Conservation (phyloP, 2,113 vertebrate species). For the Platanista minor region DNA sequence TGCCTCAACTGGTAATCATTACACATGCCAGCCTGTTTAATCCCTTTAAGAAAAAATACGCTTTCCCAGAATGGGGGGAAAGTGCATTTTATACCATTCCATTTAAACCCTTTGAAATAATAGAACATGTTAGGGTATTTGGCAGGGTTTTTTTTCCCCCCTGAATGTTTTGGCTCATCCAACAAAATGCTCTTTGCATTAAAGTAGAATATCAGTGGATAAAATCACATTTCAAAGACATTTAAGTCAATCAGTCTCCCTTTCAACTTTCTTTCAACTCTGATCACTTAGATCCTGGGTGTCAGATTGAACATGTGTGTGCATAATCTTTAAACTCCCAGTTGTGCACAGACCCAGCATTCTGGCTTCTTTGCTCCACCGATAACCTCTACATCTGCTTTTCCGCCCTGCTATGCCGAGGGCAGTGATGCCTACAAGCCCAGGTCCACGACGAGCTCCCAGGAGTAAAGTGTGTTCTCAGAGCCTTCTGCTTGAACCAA, state of each 20-base stretch:
- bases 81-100: background rate
- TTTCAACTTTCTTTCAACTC: background rate
- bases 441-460: accelerated
- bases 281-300: background rate
- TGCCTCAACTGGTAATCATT: background rate
- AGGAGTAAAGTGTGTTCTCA: background rate
- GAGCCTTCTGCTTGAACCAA: background rate
- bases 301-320: background rate
- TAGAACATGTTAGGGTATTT: too few species aligned
- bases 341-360: background rate
- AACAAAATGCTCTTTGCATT: background rate
- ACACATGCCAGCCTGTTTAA: background rate
- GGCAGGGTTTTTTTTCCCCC: background rate
- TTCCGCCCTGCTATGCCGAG: accelerated
- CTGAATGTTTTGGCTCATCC: background rate
- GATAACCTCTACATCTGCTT: background rate
- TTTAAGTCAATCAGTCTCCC: background rate
- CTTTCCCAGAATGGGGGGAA: too few species aligned
- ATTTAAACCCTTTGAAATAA: background rate
- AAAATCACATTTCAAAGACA: background rate
- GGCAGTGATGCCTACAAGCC: background rate
- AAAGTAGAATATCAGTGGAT: background rate
- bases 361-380: background rate
- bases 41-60: background rate
- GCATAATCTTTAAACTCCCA: background rate